A percentile compares a stretch with the other conserved stretches of the same genome.
These are phyloP conservation scores for Congeria kusceri DNA, from an alignment of 2,888 invertebrate genomes.

Conservation along the genomic window DNA sequence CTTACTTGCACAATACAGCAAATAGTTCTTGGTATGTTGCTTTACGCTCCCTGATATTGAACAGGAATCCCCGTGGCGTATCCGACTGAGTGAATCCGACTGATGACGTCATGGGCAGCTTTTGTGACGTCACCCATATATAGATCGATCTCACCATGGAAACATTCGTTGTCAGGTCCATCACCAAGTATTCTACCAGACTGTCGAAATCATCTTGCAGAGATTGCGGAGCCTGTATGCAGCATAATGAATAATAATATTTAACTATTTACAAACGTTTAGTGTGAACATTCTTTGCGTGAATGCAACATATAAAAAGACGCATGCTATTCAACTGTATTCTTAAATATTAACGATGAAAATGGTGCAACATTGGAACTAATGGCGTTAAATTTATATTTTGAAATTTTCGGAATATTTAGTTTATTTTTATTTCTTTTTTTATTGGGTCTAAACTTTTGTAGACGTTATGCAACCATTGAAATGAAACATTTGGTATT, in stretches of 20 bases:
- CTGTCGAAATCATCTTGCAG: conserved; percentile 58
- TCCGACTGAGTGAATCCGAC: conserved; percentile 48
- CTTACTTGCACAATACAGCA: conserved; percentile 67
- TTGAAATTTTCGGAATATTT: too few species aligned
- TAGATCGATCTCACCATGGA: conserved; percentile 64
- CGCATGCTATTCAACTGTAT: too few species aligned
- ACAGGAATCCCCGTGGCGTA: conserved; percentile 64
- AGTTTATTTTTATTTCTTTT: too few species aligned
- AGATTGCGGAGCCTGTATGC: conserved; percentile 50
- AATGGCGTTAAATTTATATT: too few species aligned
- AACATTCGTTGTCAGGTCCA: conserved; percentile 49
- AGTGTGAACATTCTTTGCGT: too few species aligned
- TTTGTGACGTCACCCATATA: conserved; percentile 65
- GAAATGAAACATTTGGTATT: too few species aligned
- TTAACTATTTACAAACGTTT: background rate
- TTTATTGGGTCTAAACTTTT: too few species aligned
- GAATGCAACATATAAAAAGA: too few species aligned
- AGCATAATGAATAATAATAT: background rate
- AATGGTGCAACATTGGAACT: too few species aligned
- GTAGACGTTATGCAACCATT: too few species aligned
- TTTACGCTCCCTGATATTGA: conserved; percentile 55
- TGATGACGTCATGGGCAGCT: conserved; percentile 45
- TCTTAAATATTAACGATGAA: too few species aligned
- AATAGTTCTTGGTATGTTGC: conserved; percentile 64
- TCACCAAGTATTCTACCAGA: conserved; percentile 60